phyloP scores from a whole-genome alignment of 1,140 invertebrate species.

The Lepidotrigona ventralis region DNA sequence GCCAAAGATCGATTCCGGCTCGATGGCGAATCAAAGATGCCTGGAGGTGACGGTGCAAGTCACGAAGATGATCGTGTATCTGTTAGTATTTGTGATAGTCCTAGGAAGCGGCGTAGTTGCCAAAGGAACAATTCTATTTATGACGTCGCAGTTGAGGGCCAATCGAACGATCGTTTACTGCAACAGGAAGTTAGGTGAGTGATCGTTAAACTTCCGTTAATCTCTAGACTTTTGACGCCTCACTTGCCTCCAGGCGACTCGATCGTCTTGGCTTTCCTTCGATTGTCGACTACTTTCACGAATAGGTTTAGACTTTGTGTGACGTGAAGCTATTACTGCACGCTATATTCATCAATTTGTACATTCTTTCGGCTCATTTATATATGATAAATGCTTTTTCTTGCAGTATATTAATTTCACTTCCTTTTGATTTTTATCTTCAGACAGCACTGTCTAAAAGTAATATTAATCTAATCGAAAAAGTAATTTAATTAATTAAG shows the following conservation, averaged over 20 bases:
- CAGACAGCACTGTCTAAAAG: too few relatives aligned
- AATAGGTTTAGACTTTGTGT: too few relatives aligned
- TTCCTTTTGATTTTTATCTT: too few relatives aligned
- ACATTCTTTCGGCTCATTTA: too few relatives aligned
- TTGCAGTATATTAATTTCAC: too few relatives aligned
- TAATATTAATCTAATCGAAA: neutral
- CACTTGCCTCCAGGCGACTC: too few relatives aligned
- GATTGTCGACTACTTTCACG: too few relatives aligned
- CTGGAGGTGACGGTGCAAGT: constrained; percentile 92
- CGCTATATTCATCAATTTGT: too few relatives aligned
- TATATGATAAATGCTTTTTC: neutral
- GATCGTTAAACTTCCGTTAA: neutral
- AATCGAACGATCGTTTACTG: constrained; percentile 89
- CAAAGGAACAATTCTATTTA: constrained; percentile 93
- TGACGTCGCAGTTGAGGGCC: constrained; percentile 92
- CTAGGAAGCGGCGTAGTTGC: constrained; percentile 90
- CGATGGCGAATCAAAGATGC: constrained; percentile 92
- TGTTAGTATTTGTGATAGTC: constrained; percentile 92
- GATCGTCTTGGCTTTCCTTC: too few relatives aligned
- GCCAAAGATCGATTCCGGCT: constrained; percentile 91
- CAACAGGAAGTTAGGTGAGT: constrained; percentile 90
- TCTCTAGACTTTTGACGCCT: neutral
- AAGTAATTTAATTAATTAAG: neutral
- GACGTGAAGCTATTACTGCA: too few relatives aligned
- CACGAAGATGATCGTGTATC: constrained; percentile 91